Percentiles rank a stretch among this genome's conserved stretches.
Conservation (phyloP, 1,140 invertebrate species). For the Leptinotarsa undecemlineata region DNA sequence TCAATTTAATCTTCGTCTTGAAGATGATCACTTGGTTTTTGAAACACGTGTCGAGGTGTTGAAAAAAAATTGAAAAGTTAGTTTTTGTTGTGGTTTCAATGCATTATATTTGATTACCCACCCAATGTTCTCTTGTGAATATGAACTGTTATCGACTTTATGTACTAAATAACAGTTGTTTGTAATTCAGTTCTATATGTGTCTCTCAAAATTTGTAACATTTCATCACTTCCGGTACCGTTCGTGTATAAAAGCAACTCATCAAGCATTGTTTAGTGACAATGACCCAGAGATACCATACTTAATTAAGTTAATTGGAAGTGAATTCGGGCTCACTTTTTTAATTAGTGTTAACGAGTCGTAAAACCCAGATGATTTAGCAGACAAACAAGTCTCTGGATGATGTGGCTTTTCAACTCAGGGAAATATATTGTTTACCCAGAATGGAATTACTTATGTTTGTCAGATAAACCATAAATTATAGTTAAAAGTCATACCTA, state of each 20-base stretch:
- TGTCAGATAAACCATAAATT: neutral
- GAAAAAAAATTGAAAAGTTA: too few species aligned
- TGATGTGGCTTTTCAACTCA: neutral
- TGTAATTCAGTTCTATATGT: neutral
- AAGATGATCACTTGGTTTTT: too few species aligned
- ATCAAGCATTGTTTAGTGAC: neutral
- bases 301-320: slow-evolving; percentile 4
- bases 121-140: too few species aligned
- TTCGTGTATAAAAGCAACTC: neutral
- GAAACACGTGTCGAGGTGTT: too few species aligned
- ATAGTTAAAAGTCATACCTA: too few species aligned
- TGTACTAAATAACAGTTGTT: neutral
- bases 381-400: neutral
- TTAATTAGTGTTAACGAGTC: neutral
- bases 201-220: neutral
- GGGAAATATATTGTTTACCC: too few species aligned
- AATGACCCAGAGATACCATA: slow-evolving; percentile 2
- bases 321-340: neutral
- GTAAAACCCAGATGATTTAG: neutral
- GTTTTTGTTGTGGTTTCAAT: too few species aligned
- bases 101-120: too few species aligned
- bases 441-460: neutral
- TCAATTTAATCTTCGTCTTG: too few species aligned
- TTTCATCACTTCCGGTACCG: slow-evolving; percentile 7
- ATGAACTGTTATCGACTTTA: too few species aligned